Conservation (phyloP, 2,113 vertebrate species). For the Sterrhoptilus dennistouni region DNA sequence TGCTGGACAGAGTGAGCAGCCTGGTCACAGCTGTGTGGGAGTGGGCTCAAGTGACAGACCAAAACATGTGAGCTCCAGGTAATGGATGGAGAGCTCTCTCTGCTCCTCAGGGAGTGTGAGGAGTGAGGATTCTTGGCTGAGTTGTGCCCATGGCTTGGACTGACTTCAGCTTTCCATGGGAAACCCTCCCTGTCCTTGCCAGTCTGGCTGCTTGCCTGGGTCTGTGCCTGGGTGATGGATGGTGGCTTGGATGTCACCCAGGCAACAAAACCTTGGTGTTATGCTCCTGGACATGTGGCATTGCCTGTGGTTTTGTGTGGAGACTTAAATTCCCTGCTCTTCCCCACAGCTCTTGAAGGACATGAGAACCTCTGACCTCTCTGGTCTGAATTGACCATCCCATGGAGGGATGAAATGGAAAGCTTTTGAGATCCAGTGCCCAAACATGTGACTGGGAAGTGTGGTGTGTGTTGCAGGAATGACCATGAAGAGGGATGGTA, state of each 20-base stretch:
- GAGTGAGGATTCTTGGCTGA: background rate
- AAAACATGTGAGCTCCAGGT: background rate
- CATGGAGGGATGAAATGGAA: background rate
- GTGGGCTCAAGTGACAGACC: background rate
- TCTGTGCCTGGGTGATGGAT: constrained; percentile 5
- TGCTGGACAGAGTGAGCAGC: background rate
- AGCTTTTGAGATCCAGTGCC: background rate
- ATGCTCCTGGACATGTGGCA: background rate
- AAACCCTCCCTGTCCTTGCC: constrained; percentile 3
- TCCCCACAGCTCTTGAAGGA: background rate
- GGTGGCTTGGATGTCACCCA: constrained; percentile 15
- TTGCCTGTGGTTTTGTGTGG: background rate
- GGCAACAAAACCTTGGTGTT: background rate
- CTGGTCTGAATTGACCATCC: too few relatives aligned
- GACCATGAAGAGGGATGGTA: background rate
- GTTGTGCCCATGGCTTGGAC: background rate
- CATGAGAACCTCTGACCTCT: background rate
- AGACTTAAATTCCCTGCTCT: background rate
- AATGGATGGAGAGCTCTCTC: background rate
- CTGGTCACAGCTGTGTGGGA: background rate
- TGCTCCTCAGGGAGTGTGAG: background rate
- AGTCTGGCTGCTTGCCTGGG: constrained; percentile 19
- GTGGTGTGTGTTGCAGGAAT: background rate
- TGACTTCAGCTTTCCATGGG: constrained; percentile 18
- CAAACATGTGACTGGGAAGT: background rate